These are phyloP conservation scores for Etheostoma cragini DNA, from an alignment of 2,113 vertebrate genomes.

Conservation along the genomic window DNA sequence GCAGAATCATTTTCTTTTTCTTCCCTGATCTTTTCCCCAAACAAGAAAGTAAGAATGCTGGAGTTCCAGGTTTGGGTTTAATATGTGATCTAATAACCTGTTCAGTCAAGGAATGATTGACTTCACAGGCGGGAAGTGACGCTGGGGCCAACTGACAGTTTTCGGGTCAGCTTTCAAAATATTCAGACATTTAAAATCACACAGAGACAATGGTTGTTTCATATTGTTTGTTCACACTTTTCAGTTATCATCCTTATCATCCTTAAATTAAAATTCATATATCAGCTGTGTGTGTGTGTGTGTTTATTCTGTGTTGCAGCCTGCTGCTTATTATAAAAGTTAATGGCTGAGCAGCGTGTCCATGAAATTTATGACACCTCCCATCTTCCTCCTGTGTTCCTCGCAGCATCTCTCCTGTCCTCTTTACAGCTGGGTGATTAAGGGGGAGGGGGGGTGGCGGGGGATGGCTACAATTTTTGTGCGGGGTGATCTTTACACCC, in stretches of 20 bases:
- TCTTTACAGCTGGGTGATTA: conserved; percentile 57
- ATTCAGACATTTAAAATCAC: background rate
- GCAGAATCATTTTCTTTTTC: background rate
- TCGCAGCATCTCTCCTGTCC: conserved; percentile 44
- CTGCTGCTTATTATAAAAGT: conserved; percentile 33
- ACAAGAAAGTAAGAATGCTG: background rate
- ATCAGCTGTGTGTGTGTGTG: background rate
- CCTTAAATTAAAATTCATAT: background rate
- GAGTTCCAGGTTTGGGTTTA: conserved; percentile 30
- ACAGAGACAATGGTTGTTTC: background rate
- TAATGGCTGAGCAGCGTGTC: conserved; percentile 48
- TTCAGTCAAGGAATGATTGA: conserved; percentile 54
- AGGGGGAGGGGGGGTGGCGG: background rate
- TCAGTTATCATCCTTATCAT: background rate
- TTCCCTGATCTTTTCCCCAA: background rate
- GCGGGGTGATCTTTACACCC: conserved; percentile 61
- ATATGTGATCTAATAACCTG: conserved; percentile 63
- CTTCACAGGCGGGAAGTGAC: background rate
- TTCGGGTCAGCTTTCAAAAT: background rate
- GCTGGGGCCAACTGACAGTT: background rate
- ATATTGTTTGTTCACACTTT: background rate
- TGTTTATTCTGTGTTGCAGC: conserved; percentile 1
- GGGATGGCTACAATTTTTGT: conserved; percentile 8
- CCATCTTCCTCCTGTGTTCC: conserved; percentile 1
- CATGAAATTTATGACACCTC: conserved; percentile 52